Conservation (phyloP, 2,888 invertebrate species). For the Podabrus alpinus region DNA sequence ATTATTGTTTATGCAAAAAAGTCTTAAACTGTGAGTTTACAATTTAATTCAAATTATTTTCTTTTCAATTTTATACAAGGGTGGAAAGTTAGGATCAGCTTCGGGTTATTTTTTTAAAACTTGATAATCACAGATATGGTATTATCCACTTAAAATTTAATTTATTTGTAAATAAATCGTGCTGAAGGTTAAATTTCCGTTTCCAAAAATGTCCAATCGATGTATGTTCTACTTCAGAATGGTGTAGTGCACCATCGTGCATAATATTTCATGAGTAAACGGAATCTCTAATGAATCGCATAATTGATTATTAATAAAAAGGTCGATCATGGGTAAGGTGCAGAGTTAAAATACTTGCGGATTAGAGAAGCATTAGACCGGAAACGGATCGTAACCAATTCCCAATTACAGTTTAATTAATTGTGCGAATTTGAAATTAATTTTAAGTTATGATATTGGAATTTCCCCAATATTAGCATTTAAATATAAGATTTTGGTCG, state of each 20-base stretch:
- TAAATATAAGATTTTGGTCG: neutral
- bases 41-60: neutral
- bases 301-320: constrained; percentile 33
- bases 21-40: neutral
- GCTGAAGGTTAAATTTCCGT: neutral
- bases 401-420: constrained; percentile 24
- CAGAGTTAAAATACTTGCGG: constrained; percentile 25
- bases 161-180: neutral
- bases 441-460: constrained; percentile 8
- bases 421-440: constrained; percentile 12
- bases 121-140: neutral
- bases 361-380: constrained; percentile 18
- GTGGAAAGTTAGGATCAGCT: no score
- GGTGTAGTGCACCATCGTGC: neutral
- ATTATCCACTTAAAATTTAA: neutral
- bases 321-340: constrained; percentile 23
- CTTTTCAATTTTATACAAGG: no score
- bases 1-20: neutral
- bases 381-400: constrained; percentile 12
- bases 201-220: no score
- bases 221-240: no score
- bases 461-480: neutral
- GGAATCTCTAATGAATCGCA: constrained; percentile 22
- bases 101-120: no score
- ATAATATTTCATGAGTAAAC: neutral